These are phyloP conservation scores for Nycticorax nycticorax DNA, from an alignment of 2,113 vertebrate genomes.

Conservation along the genomic window DNA sequence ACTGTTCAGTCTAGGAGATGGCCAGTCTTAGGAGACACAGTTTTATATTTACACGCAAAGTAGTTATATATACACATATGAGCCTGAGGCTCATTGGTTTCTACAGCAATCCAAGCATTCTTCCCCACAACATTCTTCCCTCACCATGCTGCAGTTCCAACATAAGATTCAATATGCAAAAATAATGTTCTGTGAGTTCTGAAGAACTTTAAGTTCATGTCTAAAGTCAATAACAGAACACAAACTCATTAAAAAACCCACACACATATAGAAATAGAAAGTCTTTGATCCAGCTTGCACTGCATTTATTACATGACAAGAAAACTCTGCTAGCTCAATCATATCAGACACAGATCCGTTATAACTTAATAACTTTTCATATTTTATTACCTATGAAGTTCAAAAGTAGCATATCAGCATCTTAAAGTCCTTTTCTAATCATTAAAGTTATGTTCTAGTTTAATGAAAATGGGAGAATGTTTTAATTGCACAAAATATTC, in stretches of 20 bases:
- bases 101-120: background rate
- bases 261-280: rapidly evolving
- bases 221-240: background rate
- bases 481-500: background rate
- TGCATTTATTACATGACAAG: background rate
- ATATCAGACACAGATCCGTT: background rate
- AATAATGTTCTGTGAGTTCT: background rate
- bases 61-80: background rate
- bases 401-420: background rate
- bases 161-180: background rate
- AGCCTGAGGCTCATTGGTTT: background rate
- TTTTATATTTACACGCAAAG: background rate
- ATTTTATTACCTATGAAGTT: background rate
- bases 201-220: background rate
- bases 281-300: background rate
- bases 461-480: background rate
- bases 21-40: background rate
- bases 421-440: background rate
- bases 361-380: background rate
- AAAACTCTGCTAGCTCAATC: background rate
- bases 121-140: background rate
- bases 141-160: background rate
- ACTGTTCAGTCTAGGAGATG: background rate
- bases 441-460: background rate
- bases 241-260: background rate